These are phyloP conservation scores for Diarsia rubi DNA, from an alignment of 2,888 invertebrate species.

Conservation along the genomic window DNA sequence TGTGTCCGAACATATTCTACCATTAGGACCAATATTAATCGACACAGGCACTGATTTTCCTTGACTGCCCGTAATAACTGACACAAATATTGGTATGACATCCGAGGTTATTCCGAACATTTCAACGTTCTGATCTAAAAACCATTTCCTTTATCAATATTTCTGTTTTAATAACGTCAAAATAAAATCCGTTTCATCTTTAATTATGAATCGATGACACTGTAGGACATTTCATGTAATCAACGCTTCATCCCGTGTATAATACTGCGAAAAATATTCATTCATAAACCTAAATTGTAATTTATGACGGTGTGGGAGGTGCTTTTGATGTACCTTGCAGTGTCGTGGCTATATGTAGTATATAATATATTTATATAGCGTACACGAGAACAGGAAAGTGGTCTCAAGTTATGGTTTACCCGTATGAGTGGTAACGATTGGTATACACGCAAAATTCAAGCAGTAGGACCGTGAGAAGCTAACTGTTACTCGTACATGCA, in stretches of 20 bases:
- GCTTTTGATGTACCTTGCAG: slow-evolving; percentile 37
- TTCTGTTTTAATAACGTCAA: slow-evolving; percentile 18
- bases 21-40: slow-evolving; percentile 6
- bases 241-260: slow-evolving; percentile 28
- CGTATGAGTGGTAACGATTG: not conserved
- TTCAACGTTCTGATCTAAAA: slow-evolving; percentile 17
- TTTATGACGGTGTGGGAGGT: slow-evolving; percentile 47
- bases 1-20: not conserved
- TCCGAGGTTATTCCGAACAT: not conserved
- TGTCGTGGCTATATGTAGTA: slow-evolving; percentile 7
- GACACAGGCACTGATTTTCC: not conserved
- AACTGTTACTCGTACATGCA: not conserved
- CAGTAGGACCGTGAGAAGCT: not conserved
- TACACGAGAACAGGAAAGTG: not conserved
- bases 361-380: slow-evolving; percentile 13
- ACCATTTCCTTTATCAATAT: slow-evolving; percentile 27
- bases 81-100: slow-evolving; percentile 14
- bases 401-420: slow-evolving; percentile 11
- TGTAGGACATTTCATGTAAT: slow-evolving; percentile 48
- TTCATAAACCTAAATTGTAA: slow-evolving; percentile 50
- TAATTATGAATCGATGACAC: slow-evolving; percentile 41
- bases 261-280: slow-evolving; percentile 43
- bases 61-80: slow-evolving; percentile 3
- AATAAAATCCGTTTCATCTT: slow-evolving; percentile 37
- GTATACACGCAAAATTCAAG: slow-evolving; percentile 15